phyloP scores from a whole-genome alignment of 2,113 vertebrate species.

The rabbit (Oryctolagus cuniculus) region mOryCun1.1 NC_091432.1:103198001-103198500 shows the following conservation, averaged over 20 bases:
- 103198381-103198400: not conserved
- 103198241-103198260: not conserved
- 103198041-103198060: not conserved
- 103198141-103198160: not conserved
- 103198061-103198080: not conserved
- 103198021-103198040: not conserved
- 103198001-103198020: not conserved
- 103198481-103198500: not conserved
- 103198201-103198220: not conserved
- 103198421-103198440: not conserved
- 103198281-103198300: not conserved
- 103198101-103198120: slow-evolving; percentile 6
- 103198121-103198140: not conserved
- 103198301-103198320: not conserved
- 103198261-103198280: not conserved
- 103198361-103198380: not conserved
- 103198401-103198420: not conserved
- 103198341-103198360: not conserved
- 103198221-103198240: not conserved
- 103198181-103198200: not conserved
- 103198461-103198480: not conserved
- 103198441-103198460: accelerated
- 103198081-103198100: not conserved
- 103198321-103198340: not conserved
- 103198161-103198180: not conserved